phyloP scores from a whole-genome alignment of 2,888 invertebrate species.

The Cyaniris semiargus region DNA sequence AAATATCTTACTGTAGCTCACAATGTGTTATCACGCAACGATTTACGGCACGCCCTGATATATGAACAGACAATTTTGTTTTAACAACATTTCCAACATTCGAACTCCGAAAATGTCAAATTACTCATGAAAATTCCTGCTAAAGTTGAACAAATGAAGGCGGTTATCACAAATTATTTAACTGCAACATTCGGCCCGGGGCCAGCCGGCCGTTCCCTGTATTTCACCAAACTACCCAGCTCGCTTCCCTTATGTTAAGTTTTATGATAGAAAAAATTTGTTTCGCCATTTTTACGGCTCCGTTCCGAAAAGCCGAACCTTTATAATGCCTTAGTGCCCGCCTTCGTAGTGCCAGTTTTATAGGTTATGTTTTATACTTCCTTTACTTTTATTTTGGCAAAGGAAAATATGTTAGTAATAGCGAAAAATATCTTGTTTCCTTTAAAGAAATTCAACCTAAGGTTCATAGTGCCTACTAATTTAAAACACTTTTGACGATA shows the following conservation, averaged over 20 bases:
- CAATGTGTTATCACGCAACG: constrained; percentile 38
- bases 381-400: background rate
- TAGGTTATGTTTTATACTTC: constrained; percentile 2
- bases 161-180: constrained; percentile 75
- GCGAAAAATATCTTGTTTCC: background rate
- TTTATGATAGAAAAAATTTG: constrained; percentile 34
- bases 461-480: no score
- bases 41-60: constrained; percentile 38
- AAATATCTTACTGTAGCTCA: constrained; percentile 47
- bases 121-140: constrained; percentile 57
- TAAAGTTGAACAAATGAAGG: constrained; percentile 71
- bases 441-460: background rate
- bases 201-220: constrained; percentile 65
- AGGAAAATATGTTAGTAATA: constrained; percentile 15
- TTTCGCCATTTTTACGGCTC: constrained; percentile 24
- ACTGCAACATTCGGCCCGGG: constrained; percentile 73
- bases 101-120: constrained; percentile 53
- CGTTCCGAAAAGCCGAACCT: background rate
- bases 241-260: constrained; percentile 54
- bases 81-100: constrained; percentile 42
- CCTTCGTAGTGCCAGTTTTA: constrained; percentile 17
- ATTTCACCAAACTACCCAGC: constrained; percentile 74
- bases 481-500: no score
- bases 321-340: constrained; percentile 5
- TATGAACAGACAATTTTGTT: constrained; percentile 41